Evolutionary conservation across 2,797 vertebrate species (phyloP).

Genomic region (Champsocephalus gunnari): DNA sequence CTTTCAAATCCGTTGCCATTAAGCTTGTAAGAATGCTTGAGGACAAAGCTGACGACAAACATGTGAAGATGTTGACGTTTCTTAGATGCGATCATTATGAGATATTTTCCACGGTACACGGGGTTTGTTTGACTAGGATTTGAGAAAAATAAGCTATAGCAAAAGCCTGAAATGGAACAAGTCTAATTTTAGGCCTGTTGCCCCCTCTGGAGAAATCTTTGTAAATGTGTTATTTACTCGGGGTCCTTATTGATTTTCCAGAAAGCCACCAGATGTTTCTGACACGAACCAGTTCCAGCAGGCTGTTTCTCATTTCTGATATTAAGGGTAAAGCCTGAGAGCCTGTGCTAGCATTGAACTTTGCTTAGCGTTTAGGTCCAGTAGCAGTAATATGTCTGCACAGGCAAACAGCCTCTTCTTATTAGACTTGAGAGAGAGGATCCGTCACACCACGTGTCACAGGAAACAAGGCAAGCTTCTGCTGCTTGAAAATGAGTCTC

Average conservation of each 20-base stretch:
- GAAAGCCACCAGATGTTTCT: slow-evolving; percentile 66
- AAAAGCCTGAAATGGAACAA: slow-evolving; percentile 19
- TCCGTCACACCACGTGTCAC: slow-evolving; percentile 37
- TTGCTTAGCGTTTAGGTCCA: slow-evolving; percentile 23
- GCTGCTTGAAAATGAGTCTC: slow-evolving; percentile 22
- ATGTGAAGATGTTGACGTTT: slow-evolving; percentile 4
- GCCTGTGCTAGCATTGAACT: slow-evolving; percentile 17
- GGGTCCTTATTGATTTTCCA: slow-evolving; percentile 69
- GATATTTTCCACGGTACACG: background rate
- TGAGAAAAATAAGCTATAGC: background rate
- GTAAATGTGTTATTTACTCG: slow-evolving; percentile 69
- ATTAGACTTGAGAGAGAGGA: slow-evolving; percentile 29
- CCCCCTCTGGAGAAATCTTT: slow-evolving; percentile 50
- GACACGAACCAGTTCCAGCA: slow-evolving; percentile 64
- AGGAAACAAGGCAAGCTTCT: slow-evolving; percentile 22
- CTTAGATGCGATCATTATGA: background rate
- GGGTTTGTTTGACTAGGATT: slow-evolving; percentile 5
- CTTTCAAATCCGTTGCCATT: slow-evolving; percentile 20
- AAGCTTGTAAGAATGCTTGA: slow-evolving; percentile 16
- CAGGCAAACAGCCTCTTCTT: slow-evolving; percentile 13
- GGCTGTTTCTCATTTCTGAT: slow-evolving; percentile 45
- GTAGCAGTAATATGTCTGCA: background rate
- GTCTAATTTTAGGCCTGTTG: slow-evolving; percentile 41
- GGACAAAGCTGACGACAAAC: slow-evolving; percentile 8
- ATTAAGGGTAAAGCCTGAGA: slow-evolving; percentile 26